Evolutionary conservation across 2,797 vertebrate species (phyloP).

Genomic region (Podargus strigoides): DNA sequence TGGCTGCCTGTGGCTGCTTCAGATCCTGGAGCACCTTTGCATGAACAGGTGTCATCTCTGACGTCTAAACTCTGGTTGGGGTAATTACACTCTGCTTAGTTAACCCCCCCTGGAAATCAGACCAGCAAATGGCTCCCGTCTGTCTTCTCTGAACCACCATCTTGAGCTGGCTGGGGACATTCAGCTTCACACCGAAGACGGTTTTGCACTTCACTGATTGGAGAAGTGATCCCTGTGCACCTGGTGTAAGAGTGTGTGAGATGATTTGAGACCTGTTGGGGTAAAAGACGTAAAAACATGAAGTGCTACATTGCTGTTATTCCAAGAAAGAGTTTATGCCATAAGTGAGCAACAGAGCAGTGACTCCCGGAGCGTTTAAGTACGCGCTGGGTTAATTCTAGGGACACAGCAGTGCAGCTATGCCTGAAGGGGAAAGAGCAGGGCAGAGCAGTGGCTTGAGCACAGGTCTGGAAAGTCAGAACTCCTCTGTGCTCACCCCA

Average conservation of each 20-base stretch:
- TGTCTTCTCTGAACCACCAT: background rate
- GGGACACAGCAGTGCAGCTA: rapidly evolving
- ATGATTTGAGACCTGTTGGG: background rate
- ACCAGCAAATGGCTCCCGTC: background rate
- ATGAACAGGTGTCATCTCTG: background rate
- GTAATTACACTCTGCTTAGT: background rate
- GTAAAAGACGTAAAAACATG: background rate
- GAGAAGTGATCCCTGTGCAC: background rate
- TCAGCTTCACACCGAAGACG: background rate
- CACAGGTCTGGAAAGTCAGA: background rate
- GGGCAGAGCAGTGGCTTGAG: background rate
- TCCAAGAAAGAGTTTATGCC: background rate
- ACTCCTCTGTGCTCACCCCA: background rate
- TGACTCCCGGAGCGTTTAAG: background rate
- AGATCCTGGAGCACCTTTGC: background rate
- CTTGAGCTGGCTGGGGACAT: background rate
- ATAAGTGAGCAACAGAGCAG: rapidly evolving
- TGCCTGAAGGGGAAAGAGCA: rapidly evolving
- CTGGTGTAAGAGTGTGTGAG: background rate
- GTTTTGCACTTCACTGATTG: background rate
- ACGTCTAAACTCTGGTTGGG: background rate
- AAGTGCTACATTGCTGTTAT: background rate
- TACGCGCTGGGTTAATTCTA: background rate
- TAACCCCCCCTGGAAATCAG: background rate
- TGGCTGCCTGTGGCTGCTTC: background rate